These are phyloP conservation scores for Cabera pusaria DNA, from an alignment of 2,888 invertebrate species.

Conservation along the genomic window DNA sequence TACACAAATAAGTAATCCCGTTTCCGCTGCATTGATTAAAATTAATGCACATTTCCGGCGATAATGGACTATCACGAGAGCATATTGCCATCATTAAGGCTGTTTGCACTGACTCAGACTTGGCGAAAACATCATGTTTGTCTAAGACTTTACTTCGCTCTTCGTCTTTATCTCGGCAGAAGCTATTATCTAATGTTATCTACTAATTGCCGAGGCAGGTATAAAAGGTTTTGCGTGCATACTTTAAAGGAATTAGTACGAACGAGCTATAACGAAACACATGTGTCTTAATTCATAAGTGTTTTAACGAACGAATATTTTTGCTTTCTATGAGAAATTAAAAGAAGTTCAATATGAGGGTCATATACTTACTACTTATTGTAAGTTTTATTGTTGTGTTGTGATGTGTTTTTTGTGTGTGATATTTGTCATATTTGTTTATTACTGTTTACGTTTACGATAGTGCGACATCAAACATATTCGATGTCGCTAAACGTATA, in stretches of 20 bases:
- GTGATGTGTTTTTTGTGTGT: conserved; percentile 1
- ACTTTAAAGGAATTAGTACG: conserved; percentile 69
- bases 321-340: conserved; percentile 48
- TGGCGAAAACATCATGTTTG: conserved; percentile 77
- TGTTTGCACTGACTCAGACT: conserved; percentile 71
- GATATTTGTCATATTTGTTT: no score
- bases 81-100: conserved; percentile 35
- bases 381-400: conserved; percentile 52
- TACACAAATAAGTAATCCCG: no score
- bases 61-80: conserved; percentile 41
- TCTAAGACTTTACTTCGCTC: conserved; percentile 50
- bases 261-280: conserved; percentile 73
- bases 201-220: conserved; percentile 63
- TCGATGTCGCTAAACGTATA: no score
- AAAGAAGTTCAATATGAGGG: conserved; percentile 65
- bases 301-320: conserved; percentile 73
- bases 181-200: conserved; percentile 77
- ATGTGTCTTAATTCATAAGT: conserved; percentile 48
- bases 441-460: no score
- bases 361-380: conserved; percentile 60
- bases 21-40: conserved; percentile 50
- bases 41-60: conserved; percentile 58
- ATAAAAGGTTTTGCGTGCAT: conserved; percentile 62
- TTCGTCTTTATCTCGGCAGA: conserved; percentile 66
- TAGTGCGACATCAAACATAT: no score